Evolutionary conservation across 2,888 invertebrate species (phyloP).

Genomic region (Coenonympha glycerion): DNA sequence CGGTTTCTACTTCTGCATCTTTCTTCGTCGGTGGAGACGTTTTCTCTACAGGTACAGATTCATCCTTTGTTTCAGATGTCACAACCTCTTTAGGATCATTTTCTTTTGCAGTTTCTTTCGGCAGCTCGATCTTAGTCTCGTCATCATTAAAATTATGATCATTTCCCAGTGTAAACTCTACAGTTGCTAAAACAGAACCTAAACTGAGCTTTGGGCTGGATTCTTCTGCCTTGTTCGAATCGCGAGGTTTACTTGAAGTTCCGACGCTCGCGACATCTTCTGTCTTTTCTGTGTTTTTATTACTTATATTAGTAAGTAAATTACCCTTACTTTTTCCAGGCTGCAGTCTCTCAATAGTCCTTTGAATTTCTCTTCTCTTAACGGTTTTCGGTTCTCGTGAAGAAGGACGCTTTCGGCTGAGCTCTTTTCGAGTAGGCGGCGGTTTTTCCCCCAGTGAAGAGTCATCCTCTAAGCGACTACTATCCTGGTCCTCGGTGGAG

Average conservation of each 20-base stretch:
- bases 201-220: slow-evolving; percentile 88
- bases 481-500: slow-evolving; percentile 77
- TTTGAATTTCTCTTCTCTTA: slow-evolving; percentile 82
- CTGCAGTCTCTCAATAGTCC: slow-evolving; percentile 88
- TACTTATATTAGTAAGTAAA: slow-evolving; percentile 81
- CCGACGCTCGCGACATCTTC: slow-evolving; percentile 77
- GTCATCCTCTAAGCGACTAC: slow-evolving; percentile 65
- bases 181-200: slow-evolving; percentile 87
- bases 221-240: slow-evolving; percentile 78
- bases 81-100: slow-evolving; percentile 30
- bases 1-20: slow-evolving; percentile 63
- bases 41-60: slow-evolving; percentile 41
- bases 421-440: slow-evolving; percentile 52
- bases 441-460: slow-evolving; percentile 58
- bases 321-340: slow-evolving; percentile 93
- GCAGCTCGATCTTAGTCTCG: slow-evolving; percentile 33
- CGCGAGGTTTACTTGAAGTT: slow-evolving; percentile 74
- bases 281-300: slow-evolving; percentile 67
- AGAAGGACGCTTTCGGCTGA: slow-evolving; percentile 64
- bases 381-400: slow-evolving; percentile 61
- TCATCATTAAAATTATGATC: slow-evolving; percentile 77
- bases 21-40: slow-evolving; percentile 45
- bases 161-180: slow-evolving; percentile 79
- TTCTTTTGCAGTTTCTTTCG: slow-evolving; percentile 34
- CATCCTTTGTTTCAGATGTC: slow-evolving; percentile 35